A percentile compares a stretch with the other conserved stretches of the same genome.
Evolutionary conservation across 2,888 invertebrate species (phyloP).

Genomic region (Adineta ricciae): DNA sequence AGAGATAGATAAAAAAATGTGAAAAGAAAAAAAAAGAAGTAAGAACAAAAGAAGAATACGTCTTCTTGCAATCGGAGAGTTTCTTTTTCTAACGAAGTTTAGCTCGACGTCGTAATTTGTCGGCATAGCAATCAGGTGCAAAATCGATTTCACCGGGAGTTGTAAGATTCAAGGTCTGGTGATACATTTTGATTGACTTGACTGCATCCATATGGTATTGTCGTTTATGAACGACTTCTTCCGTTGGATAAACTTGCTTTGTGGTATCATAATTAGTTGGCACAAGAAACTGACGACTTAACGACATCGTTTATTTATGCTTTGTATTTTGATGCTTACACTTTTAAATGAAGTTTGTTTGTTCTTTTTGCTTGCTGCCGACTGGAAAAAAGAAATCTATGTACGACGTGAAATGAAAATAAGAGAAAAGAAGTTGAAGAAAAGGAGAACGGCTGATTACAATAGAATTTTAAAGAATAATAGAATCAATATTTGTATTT

Average conservation of each 20-base stretch:
- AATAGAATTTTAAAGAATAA: not conserved
- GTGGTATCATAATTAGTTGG: not conserved
- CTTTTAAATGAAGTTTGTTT: not conserved
- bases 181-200: not conserved
- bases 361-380: not conserved
- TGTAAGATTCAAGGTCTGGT: not conserved
- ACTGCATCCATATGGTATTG: not conserved
- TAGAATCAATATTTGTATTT: not conserved
- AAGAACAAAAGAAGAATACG: not conserved
- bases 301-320: not conserved
- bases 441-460: not conserved
- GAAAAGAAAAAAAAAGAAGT: not conserved
- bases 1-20: not conserved
- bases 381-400: not conserved
- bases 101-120: not conserved
- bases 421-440: not conserved
- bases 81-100: not conserved
- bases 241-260: not conserved
- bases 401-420: no score
- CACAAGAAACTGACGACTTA: not conserved
- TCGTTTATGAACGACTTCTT: not conserved
- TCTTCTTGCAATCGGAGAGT: not conserved
- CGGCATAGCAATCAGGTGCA: not conserved
- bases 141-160: no score
- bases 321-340: not conserved